Conservation (phyloP, 2,888 invertebrate species). For the Oscheius sp. region DNA sequence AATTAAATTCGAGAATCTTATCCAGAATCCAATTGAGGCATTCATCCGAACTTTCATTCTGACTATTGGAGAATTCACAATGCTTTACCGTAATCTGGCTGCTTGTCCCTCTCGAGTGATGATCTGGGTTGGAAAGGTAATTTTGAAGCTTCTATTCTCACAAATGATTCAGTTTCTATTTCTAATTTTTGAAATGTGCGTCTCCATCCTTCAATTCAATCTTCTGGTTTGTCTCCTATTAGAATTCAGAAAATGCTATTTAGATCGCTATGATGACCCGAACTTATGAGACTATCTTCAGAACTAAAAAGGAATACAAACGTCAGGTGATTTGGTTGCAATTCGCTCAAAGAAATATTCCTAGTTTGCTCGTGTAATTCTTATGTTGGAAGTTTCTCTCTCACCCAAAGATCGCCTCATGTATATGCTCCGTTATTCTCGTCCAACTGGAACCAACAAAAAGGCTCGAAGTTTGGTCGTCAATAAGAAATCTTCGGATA, state of each 20-base stretch:
- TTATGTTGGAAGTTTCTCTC: constrained; percentile 96
- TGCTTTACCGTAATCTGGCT: constrained; percentile 53
- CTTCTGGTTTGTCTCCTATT: too few species aligned
- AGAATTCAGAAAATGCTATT: too few species aligned
- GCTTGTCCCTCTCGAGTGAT: constrained; percentile 48
- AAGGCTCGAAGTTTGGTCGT: constrained; percentile 66
- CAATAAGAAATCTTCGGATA: constrained; percentile 24
- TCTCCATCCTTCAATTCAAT: constrained; percentile 91
- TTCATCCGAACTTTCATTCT: constrained; percentile 93
- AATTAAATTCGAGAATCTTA: constrained; percentile 37
- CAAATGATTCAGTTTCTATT: constrained; percentile 73
- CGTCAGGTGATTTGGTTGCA: constrained; percentile 43
- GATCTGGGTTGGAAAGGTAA: constrained; percentile 52
- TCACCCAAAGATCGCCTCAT: constrained; percentile 85
- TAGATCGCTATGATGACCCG: constrained; percentile 99
- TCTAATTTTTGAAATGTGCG: constrained; percentile 94
- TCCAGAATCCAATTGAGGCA: constrained; percentile 47
- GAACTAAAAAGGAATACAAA: constrained; percentile 97
- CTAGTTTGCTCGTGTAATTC: constrained; percentile 97
- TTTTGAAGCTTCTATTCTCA: neutral
- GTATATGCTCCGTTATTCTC: constrained; percentile 88
- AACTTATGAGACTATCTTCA: constrained; percentile 95
- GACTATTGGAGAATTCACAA: constrained; percentile 80
- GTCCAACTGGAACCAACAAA: constrained; percentile 77
- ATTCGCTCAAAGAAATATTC: neutral